Base-by-base conservation (phyloP, 2,797 vertebrate species). In the Meriones psammophilus region DNA sequence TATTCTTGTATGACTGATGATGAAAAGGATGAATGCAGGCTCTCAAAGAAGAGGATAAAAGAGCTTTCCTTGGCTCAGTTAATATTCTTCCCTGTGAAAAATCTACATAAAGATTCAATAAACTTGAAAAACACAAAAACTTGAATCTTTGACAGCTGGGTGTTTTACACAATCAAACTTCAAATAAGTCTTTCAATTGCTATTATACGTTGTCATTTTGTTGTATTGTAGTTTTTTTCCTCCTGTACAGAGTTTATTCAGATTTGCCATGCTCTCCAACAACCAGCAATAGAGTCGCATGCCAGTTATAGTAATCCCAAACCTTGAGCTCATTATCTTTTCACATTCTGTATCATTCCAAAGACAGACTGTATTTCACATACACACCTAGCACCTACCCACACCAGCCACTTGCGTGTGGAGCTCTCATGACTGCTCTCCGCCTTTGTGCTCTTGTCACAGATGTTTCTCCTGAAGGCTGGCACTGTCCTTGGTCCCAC, bases 21-120 rank as follows among this genome's bases (percentile, higher is more conserved):
- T 98, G 93, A 97, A 98, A 97, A 91, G 71, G n/a, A 79, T 91
- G 10, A 97, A 98, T 98, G 97, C 91, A 60, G 89, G n/a, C 97
- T 94, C 50, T 93, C 92, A 96, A 74, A 97, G 60, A 94, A 97
- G 64, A 89, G 69, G 93, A 97, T 97, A 90, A 97, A 97, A 98
- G 93, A 91, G 9, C 1, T 92, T 91, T 74, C 36, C 77, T 96
- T 91, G 62, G 87, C 96, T 96, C 79, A 33, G 73, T 89, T 88
- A 92, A 92, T 94, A 88, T 89, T 97, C 93, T 94, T 88, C 78
- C 60, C 26, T 81, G 68, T 88, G 60, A 85, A 94, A 94, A 96
- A 89, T 92, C 94, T 94, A 78, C 96, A 88, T 76, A 62, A 97
- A 98, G 93, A 95, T 96, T 83, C 94, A 97, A 95, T 84, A 92